Evolutionary conservation across 1,140 invertebrate species (phyloP).

Genomic region (Cryptotermes secundus): DNA sequence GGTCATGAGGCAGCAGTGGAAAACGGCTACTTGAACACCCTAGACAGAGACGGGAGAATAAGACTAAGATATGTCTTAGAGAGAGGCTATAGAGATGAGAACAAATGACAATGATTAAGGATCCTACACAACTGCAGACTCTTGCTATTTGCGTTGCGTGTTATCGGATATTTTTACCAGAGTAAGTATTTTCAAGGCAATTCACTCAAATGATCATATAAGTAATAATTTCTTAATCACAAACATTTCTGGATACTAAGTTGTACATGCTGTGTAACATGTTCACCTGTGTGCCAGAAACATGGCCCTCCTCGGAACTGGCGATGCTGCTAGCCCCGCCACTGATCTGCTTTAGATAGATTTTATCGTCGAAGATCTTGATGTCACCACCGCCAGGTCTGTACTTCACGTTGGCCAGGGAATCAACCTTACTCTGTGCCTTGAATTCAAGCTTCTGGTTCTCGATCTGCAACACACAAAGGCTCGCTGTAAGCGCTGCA

Average conservation of each 20-base stretch:
- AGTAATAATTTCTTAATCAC: no score
- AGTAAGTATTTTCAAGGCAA: no score
- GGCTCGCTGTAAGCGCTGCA: neutral
- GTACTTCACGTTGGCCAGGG: constrained; percentile 91
- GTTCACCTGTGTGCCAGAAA: constrained; percentile 67
- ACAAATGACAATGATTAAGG: no score
- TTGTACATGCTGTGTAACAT: constrained; percentile 3
- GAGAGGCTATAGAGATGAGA: no score
- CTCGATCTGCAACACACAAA: constrained; percentile 71
- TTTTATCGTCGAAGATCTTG: constrained; percentile 92
- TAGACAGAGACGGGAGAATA: no score
- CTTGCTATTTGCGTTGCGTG: no score
- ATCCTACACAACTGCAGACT: no score
- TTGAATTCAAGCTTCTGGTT: constrained; percentile 83
- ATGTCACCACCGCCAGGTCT: constrained; percentile 90
- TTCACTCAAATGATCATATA: no score
- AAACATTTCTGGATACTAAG: neutral
- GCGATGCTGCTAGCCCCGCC: constrained; percentile 56
- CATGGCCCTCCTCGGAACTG: constrained; percentile 41
- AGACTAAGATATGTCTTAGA: no score
- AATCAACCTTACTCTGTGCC: constrained; percentile 85
- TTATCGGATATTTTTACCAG: no score
- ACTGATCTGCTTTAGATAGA: constrained; percentile 81
- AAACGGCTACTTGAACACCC: no score
- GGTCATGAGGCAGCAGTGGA: no score